Conservation (phyloP, 2,888 invertebrate species). For the Sphaeridia pumilis region DNA sequence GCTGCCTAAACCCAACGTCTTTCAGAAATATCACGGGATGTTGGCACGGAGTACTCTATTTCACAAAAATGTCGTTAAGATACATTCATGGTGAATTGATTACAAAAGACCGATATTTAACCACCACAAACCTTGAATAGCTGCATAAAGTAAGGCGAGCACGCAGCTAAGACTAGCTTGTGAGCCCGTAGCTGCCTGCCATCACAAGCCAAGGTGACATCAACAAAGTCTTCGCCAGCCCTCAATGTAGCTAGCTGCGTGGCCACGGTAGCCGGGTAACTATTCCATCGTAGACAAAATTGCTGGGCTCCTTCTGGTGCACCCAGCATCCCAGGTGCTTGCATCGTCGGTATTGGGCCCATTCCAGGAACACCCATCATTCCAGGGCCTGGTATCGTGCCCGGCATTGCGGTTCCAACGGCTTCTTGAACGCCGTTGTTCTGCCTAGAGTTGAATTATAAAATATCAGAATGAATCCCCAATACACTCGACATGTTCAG, state of each 20-base stretch:
- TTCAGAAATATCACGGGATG: slow-evolving; percentile 76
- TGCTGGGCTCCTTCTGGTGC: slow-evolving; percentile 47
- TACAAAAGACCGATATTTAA: too few relatives aligned
- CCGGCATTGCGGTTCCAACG: slow-evolving; percentile 12
- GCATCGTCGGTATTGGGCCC: slow-evolving; percentile 8
- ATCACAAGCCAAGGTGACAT: slow-evolving; percentile 76
- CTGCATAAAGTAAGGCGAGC: slow-evolving; percentile 79
- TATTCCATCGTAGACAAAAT: slow-evolving; percentile 82
- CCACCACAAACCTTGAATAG: slow-evolving; percentile 59
- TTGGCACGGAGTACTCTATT: slow-evolving; percentile 67
- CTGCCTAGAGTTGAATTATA: slow-evolving; percentile 13
- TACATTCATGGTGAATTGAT: background rate
- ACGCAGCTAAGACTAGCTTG: slow-evolving; percentile 67
- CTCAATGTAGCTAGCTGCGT: slow-evolving; percentile 73
- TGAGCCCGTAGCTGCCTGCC: slow-evolving; percentile 72
- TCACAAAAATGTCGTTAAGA: background rate
- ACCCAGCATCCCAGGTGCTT: slow-evolving; percentile 11
- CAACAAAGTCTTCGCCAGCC: slow-evolving; percentile 76
- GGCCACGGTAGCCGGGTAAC: slow-evolving; percentile 68
- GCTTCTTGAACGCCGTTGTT: slow-evolving; percentile 9
- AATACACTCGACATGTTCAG: too few relatives aligned
- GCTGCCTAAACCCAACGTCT: slow-evolving; percentile 66
- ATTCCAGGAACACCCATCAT: slow-evolving; percentile 10
- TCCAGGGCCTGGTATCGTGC: slow-evolving; percentile 4
- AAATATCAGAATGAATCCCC: too few relatives aligned